phyloP scores from a whole-genome alignment of 2,797 vertebrate genomes.

The Notolabrus celidotus region DNA sequence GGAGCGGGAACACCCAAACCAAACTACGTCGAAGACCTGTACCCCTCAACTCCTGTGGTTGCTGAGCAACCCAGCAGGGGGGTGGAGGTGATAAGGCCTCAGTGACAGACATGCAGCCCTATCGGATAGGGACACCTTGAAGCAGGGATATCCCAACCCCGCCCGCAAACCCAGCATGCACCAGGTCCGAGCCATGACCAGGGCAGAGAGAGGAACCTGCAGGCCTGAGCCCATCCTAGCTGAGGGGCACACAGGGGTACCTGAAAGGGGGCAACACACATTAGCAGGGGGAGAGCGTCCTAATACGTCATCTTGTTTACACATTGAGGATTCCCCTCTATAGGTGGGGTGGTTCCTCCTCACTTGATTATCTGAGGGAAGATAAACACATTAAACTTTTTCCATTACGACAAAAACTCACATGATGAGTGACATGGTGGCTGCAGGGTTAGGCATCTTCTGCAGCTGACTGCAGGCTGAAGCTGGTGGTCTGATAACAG shows the following conservation, averaged over 20 bases:
- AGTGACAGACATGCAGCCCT: slow-evolving; percentile 67
- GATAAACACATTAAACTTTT: slow-evolving; percentile 30
- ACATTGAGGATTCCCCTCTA: slow-evolving; percentile 76
- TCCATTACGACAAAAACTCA: neutral
- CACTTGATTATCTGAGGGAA: slow-evolving; percentile 18
- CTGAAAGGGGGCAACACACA: slow-evolving; percentile 37
- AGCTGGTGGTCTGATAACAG: slow-evolving; percentile 22
- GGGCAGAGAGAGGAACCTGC: slow-evolving; percentile 2
- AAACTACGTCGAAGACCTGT: slow-evolving; percentile 66
- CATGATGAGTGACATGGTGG: neutral
- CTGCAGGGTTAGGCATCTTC: slow-evolving; percentile 5
- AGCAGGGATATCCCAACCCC: slow-evolving; percentile 84
- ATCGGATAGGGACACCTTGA: slow-evolving; percentile 83
- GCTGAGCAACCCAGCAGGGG: slow-evolving; percentile 44
- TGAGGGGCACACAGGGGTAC: slow-evolving; percentile 36
- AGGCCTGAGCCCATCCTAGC: slow-evolving; percentile 8
- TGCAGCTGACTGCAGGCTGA: slow-evolving; percentile 17
- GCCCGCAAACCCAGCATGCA: slow-evolving; percentile 60
- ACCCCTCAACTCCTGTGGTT: slow-evolving; percentile 49
- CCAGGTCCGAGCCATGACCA: slow-evolving; percentile 4
- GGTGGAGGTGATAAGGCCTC: slow-evolving; percentile 75
- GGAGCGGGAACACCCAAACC: slow-evolving; percentile 82
- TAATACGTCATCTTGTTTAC: slow-evolving; percentile 76
- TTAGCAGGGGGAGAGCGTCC: slow-evolving; percentile 67
- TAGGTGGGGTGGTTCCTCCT: slow-evolving; percentile 25